Conservation (phyloP, 2,888 invertebrate species). For the Carabus problematicus region DNA sequence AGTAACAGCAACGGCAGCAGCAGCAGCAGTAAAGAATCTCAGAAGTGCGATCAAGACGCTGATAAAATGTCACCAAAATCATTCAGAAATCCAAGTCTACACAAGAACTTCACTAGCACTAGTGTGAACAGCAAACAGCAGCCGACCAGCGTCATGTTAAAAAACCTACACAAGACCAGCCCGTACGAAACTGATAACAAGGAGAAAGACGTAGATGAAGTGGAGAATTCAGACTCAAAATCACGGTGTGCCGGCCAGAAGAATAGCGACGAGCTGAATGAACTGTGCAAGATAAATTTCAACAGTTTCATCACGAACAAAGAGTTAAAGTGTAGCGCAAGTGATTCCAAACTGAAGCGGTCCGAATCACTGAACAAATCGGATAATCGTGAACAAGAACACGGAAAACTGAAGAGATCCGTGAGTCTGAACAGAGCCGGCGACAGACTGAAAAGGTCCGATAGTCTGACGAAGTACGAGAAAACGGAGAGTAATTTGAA, state of each 20-base stretch:
- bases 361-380: constrained; percentile 70
- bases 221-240: constrained; percentile 53
- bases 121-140: constrained; percentile 41
- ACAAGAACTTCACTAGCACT: constrained; percentile 56
- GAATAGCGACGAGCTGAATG: constrained; percentile 28
- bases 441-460: constrained; percentile 65
- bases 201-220: constrained; percentile 58
- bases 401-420: constrained; percentile 65
- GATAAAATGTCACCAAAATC: constrained; percentile 54
- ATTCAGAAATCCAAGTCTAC: constrained; percentile 63
- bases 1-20: not conserved
- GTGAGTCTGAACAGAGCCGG: constrained; percentile 67
- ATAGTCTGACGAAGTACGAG: constrained; percentile 73
- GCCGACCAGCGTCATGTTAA: not conserved
- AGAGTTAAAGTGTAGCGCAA: constrained; percentile 50
- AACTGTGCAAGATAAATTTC: constrained; percentile 37
- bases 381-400: constrained; percentile 59
- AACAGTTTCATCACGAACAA: constrained; percentile 50
- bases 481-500: constrained; percentile 82
- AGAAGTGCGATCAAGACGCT: constrained; percentile 45
- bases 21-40: constrained; percentile 51
- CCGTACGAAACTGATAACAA: constrained; percentile 56
- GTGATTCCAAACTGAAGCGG: constrained; percentile 63
- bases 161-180: constrained; percentile 43
- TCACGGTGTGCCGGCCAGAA: constrained; percentile 44